Evolutionary conservation across 2,113 vertebrate species (phyloP).

Genomic region (Tiliqua scincoides): DNA sequence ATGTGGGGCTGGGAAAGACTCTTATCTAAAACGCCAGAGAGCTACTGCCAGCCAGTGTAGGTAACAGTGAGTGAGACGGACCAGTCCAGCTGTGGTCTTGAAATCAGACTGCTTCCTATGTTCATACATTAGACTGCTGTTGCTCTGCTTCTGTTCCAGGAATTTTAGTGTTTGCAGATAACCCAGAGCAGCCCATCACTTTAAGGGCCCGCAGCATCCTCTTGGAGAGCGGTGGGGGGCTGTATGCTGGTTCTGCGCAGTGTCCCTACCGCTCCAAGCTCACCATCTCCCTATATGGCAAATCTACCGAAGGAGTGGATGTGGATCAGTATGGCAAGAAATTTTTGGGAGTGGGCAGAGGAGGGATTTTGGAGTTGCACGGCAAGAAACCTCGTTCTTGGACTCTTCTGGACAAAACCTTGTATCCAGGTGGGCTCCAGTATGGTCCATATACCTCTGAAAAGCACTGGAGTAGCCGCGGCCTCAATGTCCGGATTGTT

Average conservation of each 20-base stretch:
- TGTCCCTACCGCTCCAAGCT: slow-evolving; percentile 45
- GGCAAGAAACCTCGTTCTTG: slow-evolving; percentile 49
- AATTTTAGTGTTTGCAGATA: slow-evolving; percentile 49
- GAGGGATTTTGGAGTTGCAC: slow-evolving; percentile 52
- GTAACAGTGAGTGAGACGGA: too few species aligned
- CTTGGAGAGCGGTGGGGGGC: slow-evolving; percentile 42
- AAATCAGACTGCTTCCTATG: too few species aligned
- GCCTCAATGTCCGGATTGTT: slow-evolving; percentile 58
- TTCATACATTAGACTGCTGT: background rate
- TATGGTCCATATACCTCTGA: slow-evolving; percentile 52
- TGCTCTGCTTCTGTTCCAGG: slow-evolving; percentile 34
- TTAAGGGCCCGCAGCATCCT: slow-evolving; percentile 52
- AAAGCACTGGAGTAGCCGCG: slow-evolving; percentile 61
- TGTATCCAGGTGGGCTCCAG: slow-evolving; percentile 51
- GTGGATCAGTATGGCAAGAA: slow-evolving; percentile 50
- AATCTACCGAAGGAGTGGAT: slow-evolving; percentile 32
- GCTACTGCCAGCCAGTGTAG: too few species aligned
- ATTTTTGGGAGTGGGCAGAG: slow-evolving; percentile 55
- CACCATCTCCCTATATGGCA: slow-evolving; percentile 33
- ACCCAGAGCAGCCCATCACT: slow-evolving; percentile 42
- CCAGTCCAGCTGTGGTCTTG: too few species aligned
- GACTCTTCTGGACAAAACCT: slow-evolving; percentile 45
- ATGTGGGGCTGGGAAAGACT: too few species aligned
- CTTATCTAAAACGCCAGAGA: too few species aligned
- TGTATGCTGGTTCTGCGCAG: slow-evolving; percentile 48